A percentile compares a stretch with the other conserved stretches of the same genome.
phyloP scores from a whole-genome alignment of 2,888 invertebrate species.

The Zhuqinia jingwanae region DNA sequence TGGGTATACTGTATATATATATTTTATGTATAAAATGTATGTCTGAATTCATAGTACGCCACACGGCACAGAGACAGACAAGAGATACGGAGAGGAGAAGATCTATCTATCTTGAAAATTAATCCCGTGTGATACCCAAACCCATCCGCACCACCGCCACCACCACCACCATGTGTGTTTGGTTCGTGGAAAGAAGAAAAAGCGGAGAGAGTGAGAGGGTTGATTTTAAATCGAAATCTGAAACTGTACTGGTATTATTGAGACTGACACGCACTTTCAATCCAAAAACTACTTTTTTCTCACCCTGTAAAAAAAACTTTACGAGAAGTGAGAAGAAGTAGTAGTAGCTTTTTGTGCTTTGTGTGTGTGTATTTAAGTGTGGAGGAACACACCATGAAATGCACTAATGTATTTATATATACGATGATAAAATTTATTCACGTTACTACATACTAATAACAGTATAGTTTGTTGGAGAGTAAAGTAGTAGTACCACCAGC shows the following conservation, averaged over 20 bases:
- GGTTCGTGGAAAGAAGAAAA: slow-evolving; percentile 28
- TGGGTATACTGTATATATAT: slow-evolving; percentile 10
- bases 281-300: slow-evolving; percentile 62
- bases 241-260: slow-evolving; percentile 66
- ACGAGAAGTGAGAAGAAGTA: too few species aligned
- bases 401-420: slow-evolving; percentile 48
- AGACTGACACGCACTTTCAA: slow-evolving; percentile 69
- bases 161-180: slow-evolving; percentile 60
- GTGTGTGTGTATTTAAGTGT: too few species aligned
- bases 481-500: not conserved
- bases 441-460: slow-evolving; percentile 63
- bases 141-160: slow-evolving; percentile 46
- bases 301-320: not conserved
- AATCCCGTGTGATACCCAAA: slow-evolving; percentile 69
- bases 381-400: not conserved
- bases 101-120: slow-evolving; percentile 64
- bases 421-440: slow-evolving; percentile 65
- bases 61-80: too few species aligned
- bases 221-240: slow-evolving; percentile 70
- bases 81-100: slow-evolving; percentile 6
- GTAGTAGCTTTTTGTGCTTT: too few species aligned
- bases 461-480: slow-evolving; percentile 39
- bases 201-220: slow-evolving; percentile 59
- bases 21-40: not conserved
- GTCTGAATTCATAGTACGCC: too few species aligned